Evolutionary conservation across 2,113 vertebrate genomes (phyloP).

Genomic region (Cinclus cinclus): DNA sequence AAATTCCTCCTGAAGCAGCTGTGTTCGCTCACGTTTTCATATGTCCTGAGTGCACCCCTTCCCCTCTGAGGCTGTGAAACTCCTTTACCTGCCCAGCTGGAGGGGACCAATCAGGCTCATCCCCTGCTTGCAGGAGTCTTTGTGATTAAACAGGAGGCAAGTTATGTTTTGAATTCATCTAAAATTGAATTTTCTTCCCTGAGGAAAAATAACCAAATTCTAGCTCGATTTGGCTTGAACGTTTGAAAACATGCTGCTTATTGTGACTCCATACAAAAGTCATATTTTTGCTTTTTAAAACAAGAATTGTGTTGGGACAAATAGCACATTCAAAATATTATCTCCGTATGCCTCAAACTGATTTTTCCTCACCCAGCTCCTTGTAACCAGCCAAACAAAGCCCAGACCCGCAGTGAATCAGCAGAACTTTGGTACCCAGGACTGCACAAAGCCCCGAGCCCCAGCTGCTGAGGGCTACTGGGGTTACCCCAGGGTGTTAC

Average conservation of each 20-base stretch:
- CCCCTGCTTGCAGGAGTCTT: neutral
- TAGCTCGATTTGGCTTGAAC: neutral
- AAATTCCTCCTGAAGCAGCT: neutral
- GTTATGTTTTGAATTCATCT: rapidly evolving
- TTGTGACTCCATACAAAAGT: neutral
- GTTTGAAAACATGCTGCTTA: neutral
- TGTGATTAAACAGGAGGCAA: rapidly evolving
- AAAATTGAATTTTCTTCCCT: neutral
- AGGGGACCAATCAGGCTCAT: neutral
- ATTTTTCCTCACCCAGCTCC: neutral
- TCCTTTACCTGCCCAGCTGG: neutral
- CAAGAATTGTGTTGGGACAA: neutral
- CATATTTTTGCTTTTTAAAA: neutral
- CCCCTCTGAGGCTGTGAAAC: neutral
- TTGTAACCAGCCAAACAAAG: neutral
- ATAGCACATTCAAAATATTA: neutral
- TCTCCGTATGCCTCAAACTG: rapidly evolving
- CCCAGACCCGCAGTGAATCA: rapidly evolving
- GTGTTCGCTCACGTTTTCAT: neutral
- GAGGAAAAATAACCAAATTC: neutral
- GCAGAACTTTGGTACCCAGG: no score
- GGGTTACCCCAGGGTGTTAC: no score
- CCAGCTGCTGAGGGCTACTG: no score
- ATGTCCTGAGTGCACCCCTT: no score
- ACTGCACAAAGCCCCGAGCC: neutral